Evolutionary conservation across 2,113 vertebrate genomes (phyloP), one percentile per base, ranked within the genome.

Genomic region (Xiphophorus couchianus): DNA sequence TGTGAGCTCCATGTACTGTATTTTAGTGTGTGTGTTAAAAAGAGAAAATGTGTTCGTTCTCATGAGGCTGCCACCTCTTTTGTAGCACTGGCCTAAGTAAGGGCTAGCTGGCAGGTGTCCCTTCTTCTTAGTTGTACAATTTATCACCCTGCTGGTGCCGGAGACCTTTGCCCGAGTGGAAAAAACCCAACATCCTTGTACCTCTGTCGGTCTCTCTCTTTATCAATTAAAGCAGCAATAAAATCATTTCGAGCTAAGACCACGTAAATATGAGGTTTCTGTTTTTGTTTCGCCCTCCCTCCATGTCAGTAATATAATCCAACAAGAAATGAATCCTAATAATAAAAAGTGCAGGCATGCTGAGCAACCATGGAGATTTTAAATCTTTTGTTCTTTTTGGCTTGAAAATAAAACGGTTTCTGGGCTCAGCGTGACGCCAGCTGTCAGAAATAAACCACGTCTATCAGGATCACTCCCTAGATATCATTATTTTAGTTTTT

Each of bases 401-500:
- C 76, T 83, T 71, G 76, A 88, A 83, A 87, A 89, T 84, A 81
- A 84, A 86, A 69, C 69, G 88, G 65, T 89, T 90, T 83, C 67
- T 64, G 76, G 58, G 81, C 90, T 84, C 68, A 1, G 67, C 76
- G 69, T 80, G 84, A 87, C 22, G 77, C 69, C 80, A 84, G 89
- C 90, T 92, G 90, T 90, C 90, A 90, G 83, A 83, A 90, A 86
- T 86, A 90, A 89, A 89, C 87, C 86, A 78, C 58, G 79, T 81
- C 84, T 90, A 91, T 93, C 89, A 87, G 90, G 89, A 90, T 89
- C 84, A 79, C 78, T 89, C 71, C 83, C 76, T 77, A 87, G 91
- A 90, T 91, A 91, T 90, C 86, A 92, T 92, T 92, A 90, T 91
- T 92, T 93, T 88, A 91, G 88, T 84, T 88, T 74, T 87, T 89